These are phyloP conservation scores for Psittacula cyanocephala DNA, from an alignment of 2,113 vertebrate species.

Conservation along the genomic window DNA sequence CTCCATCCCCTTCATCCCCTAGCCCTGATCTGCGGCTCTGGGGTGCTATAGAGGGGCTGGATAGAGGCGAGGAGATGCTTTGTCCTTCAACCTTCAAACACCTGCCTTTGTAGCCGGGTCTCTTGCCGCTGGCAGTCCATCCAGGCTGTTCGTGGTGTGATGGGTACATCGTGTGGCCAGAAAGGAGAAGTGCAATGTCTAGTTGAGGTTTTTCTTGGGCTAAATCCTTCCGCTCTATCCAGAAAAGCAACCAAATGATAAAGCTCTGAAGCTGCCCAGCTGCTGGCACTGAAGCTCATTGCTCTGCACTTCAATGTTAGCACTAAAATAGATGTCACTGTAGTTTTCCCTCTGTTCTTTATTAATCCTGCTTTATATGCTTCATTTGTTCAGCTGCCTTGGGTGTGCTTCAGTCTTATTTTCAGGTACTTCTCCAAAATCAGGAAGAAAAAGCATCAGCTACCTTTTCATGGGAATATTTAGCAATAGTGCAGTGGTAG, in stretches of 20 bases:
- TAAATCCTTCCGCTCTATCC: neutral
- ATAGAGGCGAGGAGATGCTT: neutral
- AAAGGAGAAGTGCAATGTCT: slow-evolving; percentile 5
- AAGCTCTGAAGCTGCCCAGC: neutral
- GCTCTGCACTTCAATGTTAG: neutral
- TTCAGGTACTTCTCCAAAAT: neutral
- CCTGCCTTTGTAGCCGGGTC: neutral
- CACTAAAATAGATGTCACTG: neutral
- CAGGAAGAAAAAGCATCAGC: neutral
- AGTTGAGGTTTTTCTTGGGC: neutral
- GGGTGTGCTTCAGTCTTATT: neutral
- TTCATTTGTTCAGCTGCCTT: neutral
- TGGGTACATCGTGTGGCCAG: slow-evolving; percentile 52
- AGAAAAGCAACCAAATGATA: neutral
- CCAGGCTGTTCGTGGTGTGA: neutral
- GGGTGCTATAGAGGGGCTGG: neutral
- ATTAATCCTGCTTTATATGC: neutral
- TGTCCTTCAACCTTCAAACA: neutral
- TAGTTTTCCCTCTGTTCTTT: neutral
- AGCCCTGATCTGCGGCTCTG: neutral
- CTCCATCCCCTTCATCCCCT: neutral
- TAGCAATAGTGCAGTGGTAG: neutral
- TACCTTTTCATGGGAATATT: neutral
- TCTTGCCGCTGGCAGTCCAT: fast-evolving
- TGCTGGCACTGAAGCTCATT: neutral